phyloP scores from a whole-genome alignment of 2,888 invertebrate genomes.

The Opisthograptis luteolata region DNA sequence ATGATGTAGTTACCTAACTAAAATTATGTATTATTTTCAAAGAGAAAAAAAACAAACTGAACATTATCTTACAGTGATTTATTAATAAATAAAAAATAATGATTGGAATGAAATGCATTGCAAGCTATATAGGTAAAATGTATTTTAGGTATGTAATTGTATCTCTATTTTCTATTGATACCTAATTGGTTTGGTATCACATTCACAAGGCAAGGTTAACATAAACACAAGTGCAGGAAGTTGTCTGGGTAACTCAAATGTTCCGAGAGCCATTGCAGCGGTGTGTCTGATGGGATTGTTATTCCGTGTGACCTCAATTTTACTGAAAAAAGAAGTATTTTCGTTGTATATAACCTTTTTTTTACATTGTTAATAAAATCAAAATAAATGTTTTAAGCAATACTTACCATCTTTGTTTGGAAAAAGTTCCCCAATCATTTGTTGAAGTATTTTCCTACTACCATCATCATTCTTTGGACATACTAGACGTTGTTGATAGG shows the following conservation, averaged over 20 bases:
- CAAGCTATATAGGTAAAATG: too few relatives aligned
- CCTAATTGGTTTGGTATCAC: too few relatives aligned
- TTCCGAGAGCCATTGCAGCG: constrained; percentile 98
- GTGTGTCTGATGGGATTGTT: constrained; percentile 93
- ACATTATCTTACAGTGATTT: background rate
- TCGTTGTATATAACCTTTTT: constrained; percentile 7
- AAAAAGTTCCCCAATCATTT: constrained; percentile 88
- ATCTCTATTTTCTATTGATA: too few relatives aligned
- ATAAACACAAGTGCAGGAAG: constrained; percentile 94
- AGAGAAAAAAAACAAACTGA: too few relatives aligned
- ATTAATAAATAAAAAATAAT: constrained; percentile 9
- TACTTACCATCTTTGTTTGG: constrained; percentile 80
- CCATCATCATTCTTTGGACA: constrained; percentile 91
- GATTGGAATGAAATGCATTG: constrained; percentile 4
- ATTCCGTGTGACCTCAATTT: constrained; percentile 95
- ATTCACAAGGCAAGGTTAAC: too few relatives aligned
- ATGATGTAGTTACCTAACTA: too few relatives aligned
- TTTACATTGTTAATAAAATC: constrained; percentile 5
- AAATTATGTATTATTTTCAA: too few relatives aligned
- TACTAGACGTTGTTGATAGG: constrained; percentile 90
- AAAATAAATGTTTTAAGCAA: constrained; percentile 8
- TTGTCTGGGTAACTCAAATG: constrained; percentile 99
- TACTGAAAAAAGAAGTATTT: constrained; percentile 80
- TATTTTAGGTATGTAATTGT: too few relatives aligned
- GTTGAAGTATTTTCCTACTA: constrained; percentile 87